Evolutionary conservation across 53 echinoderm and acorn worm genomes (phyloP), one percentile per base, ranked within the genome.

Genomic region (Zoroaster sp.): DNA sequence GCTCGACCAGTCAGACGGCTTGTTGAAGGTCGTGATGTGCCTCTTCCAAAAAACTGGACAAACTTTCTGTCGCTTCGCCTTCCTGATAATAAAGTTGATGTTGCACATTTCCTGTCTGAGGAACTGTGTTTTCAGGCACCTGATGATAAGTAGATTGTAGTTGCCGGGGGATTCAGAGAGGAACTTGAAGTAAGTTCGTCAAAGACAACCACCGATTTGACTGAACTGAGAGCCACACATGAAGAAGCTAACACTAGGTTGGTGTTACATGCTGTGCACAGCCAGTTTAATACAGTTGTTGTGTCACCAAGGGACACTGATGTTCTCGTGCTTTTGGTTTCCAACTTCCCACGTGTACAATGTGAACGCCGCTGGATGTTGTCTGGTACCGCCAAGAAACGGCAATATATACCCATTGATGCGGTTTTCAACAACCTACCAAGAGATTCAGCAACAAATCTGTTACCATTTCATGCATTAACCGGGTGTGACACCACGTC

Each of bases 161-260:
- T 82, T 4, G 80, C 80, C 6, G 90, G 90, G 21, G 73, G 90
- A 4, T 90, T 90, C 38, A 6, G 4, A 2, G 52, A 73, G 3
- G 53, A 36, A 12, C 52, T 53, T 18, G 72, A 54, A 10, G 90
- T 82, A 3, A 25, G 35, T 17, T 73, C 34, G 14, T 72, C 90
- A 15, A 21, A 69, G 28, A 2, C 40, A 13, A 32, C 20, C 0
- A 71, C n/a, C 3, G 17, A 54, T 18, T 40, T 34, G 2, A 30
- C 51, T 14, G 7, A 31, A 14, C 54, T 90, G 20, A 8, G 51
- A 6, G 73, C 72, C 5, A 82, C 11, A 18, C 90, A 90, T 28
- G 90, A 82, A 55, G 81, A 90, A 28, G 90, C 73, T 14, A 83
- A 90, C 73, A 90, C 90, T 14, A 72, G 90, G 5, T 38, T 90